Conservation (phyloP, 2,113 vertebrate species). For the Pygoscelis adeliae region DNA sequence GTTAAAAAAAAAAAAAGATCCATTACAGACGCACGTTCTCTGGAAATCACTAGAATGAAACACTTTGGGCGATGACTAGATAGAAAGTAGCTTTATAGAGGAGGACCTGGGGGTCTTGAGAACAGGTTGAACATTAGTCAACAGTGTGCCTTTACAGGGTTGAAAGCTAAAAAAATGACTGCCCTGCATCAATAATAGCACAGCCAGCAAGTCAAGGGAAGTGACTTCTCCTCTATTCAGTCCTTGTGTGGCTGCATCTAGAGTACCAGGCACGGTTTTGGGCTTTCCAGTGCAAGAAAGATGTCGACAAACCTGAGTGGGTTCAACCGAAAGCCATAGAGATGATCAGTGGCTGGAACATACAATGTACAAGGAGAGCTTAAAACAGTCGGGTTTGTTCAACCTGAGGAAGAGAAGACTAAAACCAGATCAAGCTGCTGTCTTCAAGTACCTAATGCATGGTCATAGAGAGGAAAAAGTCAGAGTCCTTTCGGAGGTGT, state of each 20-base stretch:
- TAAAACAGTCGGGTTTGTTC: not conserved
- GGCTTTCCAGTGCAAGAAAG: not conserved
- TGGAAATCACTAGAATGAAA: not conserved
- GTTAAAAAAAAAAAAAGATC: not conserved
- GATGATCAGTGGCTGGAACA: not conserved
- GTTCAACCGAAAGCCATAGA: not conserved
- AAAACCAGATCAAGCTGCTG: not conserved
- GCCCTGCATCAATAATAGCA: not conserved
- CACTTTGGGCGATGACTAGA: not conserved
- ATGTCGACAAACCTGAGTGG: fast-evolving
- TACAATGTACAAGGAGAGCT: not conserved
- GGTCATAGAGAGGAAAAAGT: not conserved
- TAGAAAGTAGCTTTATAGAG: not conserved
- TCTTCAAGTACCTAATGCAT: not conserved
- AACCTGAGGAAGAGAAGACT: not conserved
- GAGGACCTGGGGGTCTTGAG: not conserved
- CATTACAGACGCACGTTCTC: not conserved
- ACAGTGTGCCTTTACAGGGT: not conserved
- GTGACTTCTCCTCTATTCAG: not conserved
- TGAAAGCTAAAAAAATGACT: not conserved
- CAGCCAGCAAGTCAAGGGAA: not conserved
- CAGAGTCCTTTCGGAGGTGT: not conserved
- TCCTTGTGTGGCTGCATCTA: fast-evolving
- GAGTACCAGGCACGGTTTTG: not conserved
- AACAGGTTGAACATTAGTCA: not conserved